Evolutionary conservation across 2,797 vertebrate species (phyloP).

Genomic region (Meda fulgida): DNA sequence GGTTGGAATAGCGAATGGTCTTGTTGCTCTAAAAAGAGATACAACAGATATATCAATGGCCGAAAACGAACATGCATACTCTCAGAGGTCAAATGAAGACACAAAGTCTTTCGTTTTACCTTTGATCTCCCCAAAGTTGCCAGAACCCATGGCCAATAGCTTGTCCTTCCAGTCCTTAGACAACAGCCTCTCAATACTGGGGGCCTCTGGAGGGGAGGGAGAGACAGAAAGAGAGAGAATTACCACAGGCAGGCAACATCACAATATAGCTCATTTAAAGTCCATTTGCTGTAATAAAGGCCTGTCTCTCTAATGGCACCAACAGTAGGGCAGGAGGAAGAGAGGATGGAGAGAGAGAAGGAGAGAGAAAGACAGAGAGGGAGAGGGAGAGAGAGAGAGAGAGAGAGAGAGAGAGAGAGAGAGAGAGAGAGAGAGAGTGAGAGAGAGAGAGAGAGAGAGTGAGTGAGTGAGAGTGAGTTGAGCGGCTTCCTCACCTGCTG

Average conservation of each 20-base stretch:
- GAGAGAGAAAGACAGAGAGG: no score
- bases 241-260: constrained; percentile 87
- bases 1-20: background rate
- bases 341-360: constrained; percentile 66
- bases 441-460: constrained; percentile 69
- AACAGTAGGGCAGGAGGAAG: constrained; percentile 86
- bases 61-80: constrained; percentile 2
- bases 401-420: constrained; percentile 56
- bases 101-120: constrained; percentile 76
- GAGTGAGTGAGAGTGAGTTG: constrained; percentile 65
- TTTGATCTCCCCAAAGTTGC: constrained; percentile 99
- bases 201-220: constrained; percentile 87
- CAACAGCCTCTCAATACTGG: constrained; percentile 98
- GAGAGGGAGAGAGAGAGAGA: constrained; percentile 59
- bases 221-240: constrained; percentile 80
- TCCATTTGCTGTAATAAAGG: constrained; percentile 96
- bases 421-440: constrained; percentile 35
- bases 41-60: constrained; percentile 4
- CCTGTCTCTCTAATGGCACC: constrained; percentile 90
- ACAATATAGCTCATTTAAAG: constrained; percentile 94
- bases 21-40: background rate
- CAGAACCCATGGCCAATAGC: constrained; percentile 98
- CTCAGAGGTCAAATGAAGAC: constrained; percentile 13
- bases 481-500: constrained; percentile 93
- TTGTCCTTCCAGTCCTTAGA: constrained; percentile 99